Percentiles rank a stretch among this genome's conserved stretches.
phyloP scores from a whole-genome alignment of 2,888 invertebrate species.

The Cacoxenus indagator region DNA sequence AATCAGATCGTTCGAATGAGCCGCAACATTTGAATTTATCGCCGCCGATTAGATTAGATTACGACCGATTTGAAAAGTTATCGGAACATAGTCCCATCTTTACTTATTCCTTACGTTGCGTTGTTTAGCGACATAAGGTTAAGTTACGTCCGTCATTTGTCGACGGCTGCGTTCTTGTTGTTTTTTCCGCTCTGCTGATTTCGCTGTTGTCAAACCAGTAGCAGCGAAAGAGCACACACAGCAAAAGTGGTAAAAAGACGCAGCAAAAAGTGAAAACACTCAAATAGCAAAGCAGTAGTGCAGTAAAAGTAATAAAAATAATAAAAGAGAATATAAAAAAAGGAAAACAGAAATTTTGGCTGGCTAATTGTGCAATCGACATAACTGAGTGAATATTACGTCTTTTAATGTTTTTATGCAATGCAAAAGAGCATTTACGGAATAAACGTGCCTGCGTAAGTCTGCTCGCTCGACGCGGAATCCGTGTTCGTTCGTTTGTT shows the following conservation, averaged over 20 bases:
- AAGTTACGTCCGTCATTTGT: not conserved
- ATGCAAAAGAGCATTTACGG: slow-evolving; percentile 21
- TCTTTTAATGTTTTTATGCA: not conserved
- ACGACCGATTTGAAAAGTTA: too few species aligned
- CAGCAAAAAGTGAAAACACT: slow-evolving; percentile 51
- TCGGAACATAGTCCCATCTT: too few species aligned
- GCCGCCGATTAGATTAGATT: too few species aligned
- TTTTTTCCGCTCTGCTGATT: not conserved
- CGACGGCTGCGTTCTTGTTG: not conserved
- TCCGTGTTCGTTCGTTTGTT: too few species aligned
- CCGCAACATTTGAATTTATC: too few species aligned
- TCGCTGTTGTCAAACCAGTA: not conserved
- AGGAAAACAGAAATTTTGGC: slow-evolving; percentile 27
- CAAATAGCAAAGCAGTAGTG: slow-evolving; percentile 39
- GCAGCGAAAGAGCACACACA: not conserved
- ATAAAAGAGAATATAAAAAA: slow-evolving; percentile 12
- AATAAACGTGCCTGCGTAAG: slow-evolving; percentile 29
- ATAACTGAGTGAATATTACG: slow-evolving; percentile 14
- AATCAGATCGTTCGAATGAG: not conserved
- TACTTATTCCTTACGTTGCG: too few species aligned
- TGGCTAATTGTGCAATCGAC: slow-evolving; percentile 34
- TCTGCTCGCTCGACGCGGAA: too few species aligned
- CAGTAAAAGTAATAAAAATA: slow-evolving; percentile 27
- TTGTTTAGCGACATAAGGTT: too few species aligned
- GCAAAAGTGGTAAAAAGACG: not conserved